Evolutionary conservation across 2,113 vertebrate species (phyloP).

Genomic region (Phodopus roborovskii): DNA sequence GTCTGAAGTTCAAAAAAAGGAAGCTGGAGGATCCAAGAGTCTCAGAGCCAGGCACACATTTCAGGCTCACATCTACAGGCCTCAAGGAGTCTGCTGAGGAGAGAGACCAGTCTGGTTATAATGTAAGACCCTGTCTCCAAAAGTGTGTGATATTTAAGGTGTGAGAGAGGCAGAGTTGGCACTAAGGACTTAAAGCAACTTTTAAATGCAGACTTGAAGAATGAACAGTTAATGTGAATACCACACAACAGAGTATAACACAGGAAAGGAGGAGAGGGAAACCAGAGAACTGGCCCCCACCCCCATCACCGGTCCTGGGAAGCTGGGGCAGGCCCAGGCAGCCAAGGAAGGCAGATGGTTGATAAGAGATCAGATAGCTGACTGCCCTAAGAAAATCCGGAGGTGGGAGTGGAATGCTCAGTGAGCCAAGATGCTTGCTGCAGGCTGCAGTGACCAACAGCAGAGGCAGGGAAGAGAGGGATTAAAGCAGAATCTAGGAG

Average conservation of each 20-base stretch:
- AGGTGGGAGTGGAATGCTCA: not conserved
- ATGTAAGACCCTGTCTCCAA: not conserved
- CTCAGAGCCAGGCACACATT: not conserved
- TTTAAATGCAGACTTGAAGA: not conserved
- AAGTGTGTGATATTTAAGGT: not conserved
- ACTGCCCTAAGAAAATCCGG: not conserved
- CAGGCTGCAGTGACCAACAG: not conserved
- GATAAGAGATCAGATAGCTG: not conserved
- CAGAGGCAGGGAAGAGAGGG: not conserved
- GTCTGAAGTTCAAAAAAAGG: not conserved
- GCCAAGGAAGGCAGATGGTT: not conserved
- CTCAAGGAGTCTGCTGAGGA: not conserved
- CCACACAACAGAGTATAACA: not conserved
- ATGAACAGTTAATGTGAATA: not conserved
- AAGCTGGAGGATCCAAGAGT: not conserved
- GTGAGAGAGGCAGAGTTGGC: not conserved
- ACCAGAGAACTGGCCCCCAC: not conserved
- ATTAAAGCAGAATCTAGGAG: not conserved
- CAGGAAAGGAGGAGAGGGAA: not conserved
- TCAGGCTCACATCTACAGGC: not conserved
- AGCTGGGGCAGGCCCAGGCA: not conserved
- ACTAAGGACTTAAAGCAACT: not conserved
- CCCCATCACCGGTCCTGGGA: too few species aligned
- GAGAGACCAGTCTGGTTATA: not conserved
- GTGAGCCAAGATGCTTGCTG: not conserved